A percentile compares a stretch with the other conserved stretches of the same genome.
These are phyloP conservation scores for Ceuthmochares aereus DNA, from an alignment of 2,113 vertebrate genomes.

Conservation along the genomic window DNA sequence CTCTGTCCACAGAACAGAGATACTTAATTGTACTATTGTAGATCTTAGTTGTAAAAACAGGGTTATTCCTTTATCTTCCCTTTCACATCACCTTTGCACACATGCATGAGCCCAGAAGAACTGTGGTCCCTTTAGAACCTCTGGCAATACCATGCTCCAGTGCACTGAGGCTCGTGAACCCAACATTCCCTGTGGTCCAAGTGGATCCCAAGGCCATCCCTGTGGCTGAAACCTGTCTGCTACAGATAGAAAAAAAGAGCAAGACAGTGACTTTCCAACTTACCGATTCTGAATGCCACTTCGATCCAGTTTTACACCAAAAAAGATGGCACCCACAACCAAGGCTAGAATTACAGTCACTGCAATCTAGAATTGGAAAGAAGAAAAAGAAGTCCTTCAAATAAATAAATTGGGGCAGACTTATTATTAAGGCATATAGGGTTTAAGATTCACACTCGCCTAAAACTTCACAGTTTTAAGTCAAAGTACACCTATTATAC, in stretches of 20 bases:
- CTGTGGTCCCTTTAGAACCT: not conserved
- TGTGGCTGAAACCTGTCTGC: not conserved
- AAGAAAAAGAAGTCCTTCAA: not conserved
- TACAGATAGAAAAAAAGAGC: not conserved
- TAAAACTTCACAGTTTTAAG: not conserved
- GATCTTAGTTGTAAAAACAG: not conserved
- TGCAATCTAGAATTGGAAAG: conserved; percentile 45
- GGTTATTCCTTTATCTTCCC: not conserved
- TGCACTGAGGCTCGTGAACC: not conserved
- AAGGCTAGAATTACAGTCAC: conserved; percentile 46
- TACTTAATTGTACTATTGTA: not conserved
- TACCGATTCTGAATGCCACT: conserved; percentile 75
- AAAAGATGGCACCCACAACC: conserved; percentile 73
- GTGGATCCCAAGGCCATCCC: not conserved
- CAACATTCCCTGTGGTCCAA: not conserved
- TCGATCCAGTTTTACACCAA: conserved; percentile 53
- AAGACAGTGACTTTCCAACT: not conserved
- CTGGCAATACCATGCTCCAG: not conserved
- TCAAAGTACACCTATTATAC: not conserved
- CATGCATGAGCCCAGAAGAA: not conserved
- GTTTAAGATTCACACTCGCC: not conserved
- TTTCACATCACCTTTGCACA: not conserved
- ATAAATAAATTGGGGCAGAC: not conserved
- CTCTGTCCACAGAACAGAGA: not conserved
- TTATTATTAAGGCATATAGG: not conserved